These are phyloP conservation scores for Cyprinodon tularosa DNA, from an alignment of 2,113 vertebrate genomes.

Conservation along the genomic window DNA sequence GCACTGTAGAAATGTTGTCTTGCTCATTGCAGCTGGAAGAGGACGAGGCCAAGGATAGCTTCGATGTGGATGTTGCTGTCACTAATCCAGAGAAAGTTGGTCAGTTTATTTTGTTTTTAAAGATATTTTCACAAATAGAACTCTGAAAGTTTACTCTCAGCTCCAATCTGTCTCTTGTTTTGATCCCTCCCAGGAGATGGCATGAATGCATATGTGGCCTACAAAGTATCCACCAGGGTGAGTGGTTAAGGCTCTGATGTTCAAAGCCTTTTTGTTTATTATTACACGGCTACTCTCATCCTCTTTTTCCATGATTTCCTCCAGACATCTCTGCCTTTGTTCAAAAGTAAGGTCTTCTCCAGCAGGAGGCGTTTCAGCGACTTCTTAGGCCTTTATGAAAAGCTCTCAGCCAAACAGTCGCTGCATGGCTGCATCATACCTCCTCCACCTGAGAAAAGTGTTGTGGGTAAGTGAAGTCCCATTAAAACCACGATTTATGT, in stretches of 20 bases:
- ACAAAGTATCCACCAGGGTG: slow-evolving; percentile 96
- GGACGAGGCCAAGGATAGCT: slow-evolving; percentile 90
- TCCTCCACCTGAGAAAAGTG: slow-evolving; percentile 93
- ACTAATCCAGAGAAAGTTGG: slow-evolving; percentile 97
- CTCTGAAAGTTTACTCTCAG: not conserved
- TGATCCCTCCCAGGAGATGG: slow-evolving; percentile 86
- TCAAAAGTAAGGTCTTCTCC: slow-evolving; percentile 88
- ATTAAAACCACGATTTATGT: not conserved
- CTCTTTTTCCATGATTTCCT: not conserved
- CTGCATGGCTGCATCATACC: slow-evolving; percentile 93
- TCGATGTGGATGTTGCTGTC: slow-evolving; percentile 91
- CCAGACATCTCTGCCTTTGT: slow-evolving; percentile 91
- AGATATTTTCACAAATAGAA: not conserved
- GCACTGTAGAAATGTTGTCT: not conserved
- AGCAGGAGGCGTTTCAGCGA: slow-evolving; percentile 96
- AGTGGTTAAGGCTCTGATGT: slow-evolving; percentile 14
- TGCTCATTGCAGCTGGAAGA: slow-evolving; percentile 78
- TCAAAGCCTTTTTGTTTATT: not conserved
- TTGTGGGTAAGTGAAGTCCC: slow-evolving; percentile 83
- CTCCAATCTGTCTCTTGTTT: not conserved
- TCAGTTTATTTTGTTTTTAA: slow-evolving; percentile 71
- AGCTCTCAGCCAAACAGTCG: slow-evolving; percentile 89
- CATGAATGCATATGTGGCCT: slow-evolving; percentile 95
- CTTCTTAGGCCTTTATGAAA: slow-evolving; percentile 95
- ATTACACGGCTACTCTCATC: not conserved